phyloP scores from a whole-genome alignment of 2,888 invertebrate genomes.

The Drosophila pullipes region DNA sequence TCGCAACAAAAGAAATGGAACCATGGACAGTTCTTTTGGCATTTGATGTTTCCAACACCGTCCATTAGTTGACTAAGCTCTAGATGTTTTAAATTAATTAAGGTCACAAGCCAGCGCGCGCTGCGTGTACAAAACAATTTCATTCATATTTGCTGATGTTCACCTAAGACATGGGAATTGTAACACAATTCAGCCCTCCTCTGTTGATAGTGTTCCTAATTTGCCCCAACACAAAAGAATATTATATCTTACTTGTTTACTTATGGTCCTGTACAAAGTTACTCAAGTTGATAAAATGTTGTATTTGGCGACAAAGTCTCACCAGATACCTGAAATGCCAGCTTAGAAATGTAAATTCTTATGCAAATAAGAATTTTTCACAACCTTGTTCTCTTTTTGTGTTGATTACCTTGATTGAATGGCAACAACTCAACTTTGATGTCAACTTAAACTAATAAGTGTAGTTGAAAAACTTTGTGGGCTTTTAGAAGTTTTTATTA shows the following conservation, averaged over 20 bases:
- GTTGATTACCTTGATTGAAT: not conserved
- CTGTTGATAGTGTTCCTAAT: constrained; percentile 16
- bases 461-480: constrained; percentile 14
- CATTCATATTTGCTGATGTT: constrained; percentile 52
- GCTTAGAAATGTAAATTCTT: not conserved
- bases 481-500: constrained; percentile 66
- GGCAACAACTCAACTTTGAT: not conserved
- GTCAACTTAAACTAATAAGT: not conserved
- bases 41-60: constrained; percentile 33
- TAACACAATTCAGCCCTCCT: constrained; percentile 6
- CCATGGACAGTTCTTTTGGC: constrained; percentile 32
- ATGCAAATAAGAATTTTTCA: not conserved
- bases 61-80: constrained; percentile 50
- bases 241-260: not conserved
- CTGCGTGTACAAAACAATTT: constrained; percentile 68
- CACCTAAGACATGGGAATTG: constrained; percentile 5
- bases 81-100: constrained; percentile 68
- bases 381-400: not conserved
- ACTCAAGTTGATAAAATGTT: not conserved
- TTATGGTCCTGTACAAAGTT: not conserved
- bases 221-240: not conserved
- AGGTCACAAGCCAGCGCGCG: constrained; percentile 52
- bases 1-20: constrained; percentile 23
- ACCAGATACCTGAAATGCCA: too few relatives aligned
- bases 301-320: not conserved